A percentile compares a stretch with the other conserved stretches of the same genome.
Evolutionary conservation across 2,113 vertebrate species (phyloP).

Genomic region (Anarrhichthys ocellatus): DNA sequence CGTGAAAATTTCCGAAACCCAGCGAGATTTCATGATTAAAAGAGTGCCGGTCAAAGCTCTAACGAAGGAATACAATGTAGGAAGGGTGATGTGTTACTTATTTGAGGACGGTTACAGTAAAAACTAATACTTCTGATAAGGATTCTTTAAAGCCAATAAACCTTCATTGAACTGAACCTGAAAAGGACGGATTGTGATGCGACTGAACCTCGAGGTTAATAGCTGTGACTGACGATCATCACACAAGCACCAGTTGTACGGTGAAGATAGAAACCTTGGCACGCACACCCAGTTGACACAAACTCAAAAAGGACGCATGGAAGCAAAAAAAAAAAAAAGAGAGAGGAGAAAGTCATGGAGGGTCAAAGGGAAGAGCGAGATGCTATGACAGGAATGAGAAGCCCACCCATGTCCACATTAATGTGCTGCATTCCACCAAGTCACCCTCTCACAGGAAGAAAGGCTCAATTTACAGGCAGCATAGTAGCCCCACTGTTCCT

Average conservation of each 20-base stretch:
- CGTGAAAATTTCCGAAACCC: too few species aligned
- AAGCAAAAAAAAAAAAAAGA: constrained; percentile 7
- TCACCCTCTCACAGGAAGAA: constrained; percentile 80
- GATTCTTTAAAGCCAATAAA: background rate
- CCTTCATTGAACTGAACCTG: background rate
- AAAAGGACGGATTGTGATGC: background rate
- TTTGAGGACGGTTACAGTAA: background rate
- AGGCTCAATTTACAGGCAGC: constrained; percentile 78
- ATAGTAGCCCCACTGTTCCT: constrained; percentile 78
- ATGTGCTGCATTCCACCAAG: constrained; percentile 77
- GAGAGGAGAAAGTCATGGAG: constrained; percentile 41
- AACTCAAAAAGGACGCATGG: constrained; percentile 19
- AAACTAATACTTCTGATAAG: background rate
- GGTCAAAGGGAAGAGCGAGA: constrained; percentile 62
- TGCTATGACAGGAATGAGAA: constrained; percentile 78
- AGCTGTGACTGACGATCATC: background rate
- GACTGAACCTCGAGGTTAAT: background rate
- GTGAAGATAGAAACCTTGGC: constrained; percentile 3
- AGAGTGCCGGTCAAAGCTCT: too few species aligned
- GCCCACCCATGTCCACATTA: constrained; percentile 82
- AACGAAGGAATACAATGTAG: background rate
- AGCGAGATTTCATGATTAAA: background rate
- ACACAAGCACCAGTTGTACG: background rate
- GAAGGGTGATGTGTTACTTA: background rate
- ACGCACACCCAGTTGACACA: constrained; percentile 19